Evolutionary conservation across 1,140 invertebrate genomes (phyloP), one percentile per base, ranked within the genome.

Genomic region (Zophobas atratus): DNA sequence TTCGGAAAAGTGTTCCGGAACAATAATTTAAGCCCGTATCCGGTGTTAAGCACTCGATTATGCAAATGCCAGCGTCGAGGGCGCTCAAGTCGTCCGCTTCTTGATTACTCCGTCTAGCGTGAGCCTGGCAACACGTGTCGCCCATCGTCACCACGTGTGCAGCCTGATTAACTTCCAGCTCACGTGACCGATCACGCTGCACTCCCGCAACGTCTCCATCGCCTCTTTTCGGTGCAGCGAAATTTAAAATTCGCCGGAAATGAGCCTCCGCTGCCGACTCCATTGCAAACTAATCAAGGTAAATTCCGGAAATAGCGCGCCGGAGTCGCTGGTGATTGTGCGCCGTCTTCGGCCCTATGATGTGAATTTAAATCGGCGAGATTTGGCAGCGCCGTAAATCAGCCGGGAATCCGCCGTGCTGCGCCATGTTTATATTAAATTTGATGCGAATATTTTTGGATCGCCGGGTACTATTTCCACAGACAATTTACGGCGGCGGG

Each of bases 1-100:
- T 67, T 43, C 20, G 60, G 60, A 67, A 67, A 67, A 67, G 60
- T 67, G 60, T 67, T 67, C 60, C 60, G 60, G 60, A 67, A 67
- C 60, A 67, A 67, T 67, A 67, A 67, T 32, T 67, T 41, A 39
- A 8, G n/a, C n/a, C 38, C 60, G 36, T 20, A 43, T 67, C 38
- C 60, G 60, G 60, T 67, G 60, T 67, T 67, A 67, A 67, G 60
- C 60, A 67, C n/a, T 67, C 60, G 60, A 67, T 67, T 67, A 67
- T 67, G 60, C 60, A 67, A 67, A 67, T 67, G 38, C 39, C 1
- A 36, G 6, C 49, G 49, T 51, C 49, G 49, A 20, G n/a, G 33
- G 56, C 35, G 56, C 6, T 38, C 34, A 34, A 63, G 57, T 39
- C 6, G 57, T 43, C 60, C 60, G 39, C 49, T 67, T 32, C 36